Conservation (phyloP, 2,888 invertebrate species). For the Microplitis deprimator region DNA sequence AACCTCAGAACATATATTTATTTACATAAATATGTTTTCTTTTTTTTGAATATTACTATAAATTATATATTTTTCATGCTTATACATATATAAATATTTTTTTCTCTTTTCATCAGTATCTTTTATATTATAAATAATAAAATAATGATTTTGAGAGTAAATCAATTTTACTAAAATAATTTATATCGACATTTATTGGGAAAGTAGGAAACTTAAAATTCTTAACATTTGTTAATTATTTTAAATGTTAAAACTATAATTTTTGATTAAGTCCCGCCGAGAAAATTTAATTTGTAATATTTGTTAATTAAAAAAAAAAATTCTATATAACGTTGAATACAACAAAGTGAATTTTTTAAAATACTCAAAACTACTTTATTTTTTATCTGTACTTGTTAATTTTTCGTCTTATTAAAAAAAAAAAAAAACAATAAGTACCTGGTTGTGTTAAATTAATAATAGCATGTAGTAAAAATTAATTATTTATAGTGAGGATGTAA, state of each 20-base stretch:
- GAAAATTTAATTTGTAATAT: constrained; percentile 54
- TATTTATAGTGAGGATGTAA: neutral
- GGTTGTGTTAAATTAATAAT: constrained; percentile 9
- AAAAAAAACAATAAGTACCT: constrained; percentile 13
- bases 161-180: neutral
- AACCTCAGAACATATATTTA: constrained; percentile 41
- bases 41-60: constrained; percentile 50
- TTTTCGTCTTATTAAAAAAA: constrained; percentile 28
- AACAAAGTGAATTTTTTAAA: constrained; percentile 60
- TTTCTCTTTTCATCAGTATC: constrained; percentile 1
- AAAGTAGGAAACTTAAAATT: constrained; percentile 16
- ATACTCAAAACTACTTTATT: constrained; percentile 49
- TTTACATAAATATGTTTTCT: constrained; percentile 47
- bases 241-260: constrained; percentile 5
- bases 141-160: constrained; percentile 25
- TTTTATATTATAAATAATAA: constrained; percentile 9
- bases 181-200: constrained; percentile 11
- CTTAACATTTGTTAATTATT: neutral
- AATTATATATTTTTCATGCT: constrained; percentile 41
- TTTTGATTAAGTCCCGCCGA: constrained; percentile 24
- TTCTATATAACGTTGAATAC: constrained; percentile 64
- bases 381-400: constrained; percentile 38
- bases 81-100: neutral
- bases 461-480: neutral
- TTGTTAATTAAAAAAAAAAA: constrained; percentile 55